Evolutionary conservation across 2,888 invertebrate species (phyloP).

Genomic region (Metellina segmentata): DNA sequence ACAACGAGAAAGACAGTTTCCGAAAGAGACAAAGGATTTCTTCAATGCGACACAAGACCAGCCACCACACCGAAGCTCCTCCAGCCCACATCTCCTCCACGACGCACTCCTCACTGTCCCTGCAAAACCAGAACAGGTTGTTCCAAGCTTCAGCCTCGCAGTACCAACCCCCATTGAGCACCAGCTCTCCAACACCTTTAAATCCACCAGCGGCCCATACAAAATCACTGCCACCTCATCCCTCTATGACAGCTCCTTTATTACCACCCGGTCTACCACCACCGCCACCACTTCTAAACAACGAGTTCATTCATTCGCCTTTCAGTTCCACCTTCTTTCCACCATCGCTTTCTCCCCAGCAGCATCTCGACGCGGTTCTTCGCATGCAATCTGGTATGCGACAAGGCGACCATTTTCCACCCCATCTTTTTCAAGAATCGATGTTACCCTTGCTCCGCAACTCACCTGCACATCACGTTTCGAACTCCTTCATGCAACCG

Average conservation of each 20-base stretch:
- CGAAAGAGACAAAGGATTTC: slow-evolving; percentile 57
- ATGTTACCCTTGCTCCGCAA: slow-evolving; percentile 45
- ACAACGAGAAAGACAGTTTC: slow-evolving; percentile 42
- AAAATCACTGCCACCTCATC: slow-evolving; percentile 39
- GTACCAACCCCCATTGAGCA: slow-evolving; percentile 29
- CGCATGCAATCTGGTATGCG: slow-evolving; percentile 75
- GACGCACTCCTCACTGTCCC: slow-evolving; percentile 8
- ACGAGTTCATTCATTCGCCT: slow-evolving; percentile 50
- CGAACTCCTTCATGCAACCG: slow-evolving; percentile 82
- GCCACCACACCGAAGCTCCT: slow-evolving; percentile 36
- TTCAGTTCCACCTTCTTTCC: slow-evolving; percentile 49
- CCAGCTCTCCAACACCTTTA: slow-evolving; percentile 18
- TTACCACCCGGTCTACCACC: slow-evolving; percentile 58
- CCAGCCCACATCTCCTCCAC: slow-evolving; percentile 40
- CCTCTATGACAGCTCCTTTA: slow-evolving; percentile 37
- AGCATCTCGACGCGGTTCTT: slow-evolving; percentile 80
- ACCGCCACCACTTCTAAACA: slow-evolving; percentile 65
- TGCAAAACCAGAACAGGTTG: slow-evolving; percentile 21
- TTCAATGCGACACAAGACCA: slow-evolving; percentile 23
- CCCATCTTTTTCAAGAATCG: slow-evolving; percentile 57
- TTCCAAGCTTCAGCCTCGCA: slow-evolving; percentile 7
- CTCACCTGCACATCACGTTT: slow-evolving; percentile 40
- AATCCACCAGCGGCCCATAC: slow-evolving; percentile 63
- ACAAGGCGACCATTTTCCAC: slow-evolving; percentile 42
- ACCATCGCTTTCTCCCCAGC: slow-evolving; percentile 66